These are phyloP conservation scores for Cantharis flavilabris DNA, from an alignment of 2,888 invertebrate genomes.

Conservation along the genomic window DNA sequence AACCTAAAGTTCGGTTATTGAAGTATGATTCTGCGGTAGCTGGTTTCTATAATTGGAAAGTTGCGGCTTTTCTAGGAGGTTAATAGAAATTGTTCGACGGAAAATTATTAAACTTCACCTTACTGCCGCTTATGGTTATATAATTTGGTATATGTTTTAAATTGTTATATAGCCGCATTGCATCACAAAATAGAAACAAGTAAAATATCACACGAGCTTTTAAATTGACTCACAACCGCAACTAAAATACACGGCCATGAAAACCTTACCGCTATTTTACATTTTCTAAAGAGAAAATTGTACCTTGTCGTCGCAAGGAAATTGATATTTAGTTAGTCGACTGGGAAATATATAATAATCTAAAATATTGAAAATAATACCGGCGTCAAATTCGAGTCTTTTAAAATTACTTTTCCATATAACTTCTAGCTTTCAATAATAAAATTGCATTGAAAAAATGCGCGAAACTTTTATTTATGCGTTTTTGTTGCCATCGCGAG, in stretches of 20 bases:
- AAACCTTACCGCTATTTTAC: neutral
- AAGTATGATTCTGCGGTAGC: neutral
- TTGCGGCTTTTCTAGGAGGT: neutral
- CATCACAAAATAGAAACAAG: neutral
- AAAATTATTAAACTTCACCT: neutral
- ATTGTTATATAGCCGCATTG: neutral
- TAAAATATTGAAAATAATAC: neutral
- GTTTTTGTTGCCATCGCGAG: neutral
- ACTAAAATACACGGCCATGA: neutral
- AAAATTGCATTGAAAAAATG: neutral
- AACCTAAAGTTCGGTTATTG: neutral
- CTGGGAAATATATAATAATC: neutral
- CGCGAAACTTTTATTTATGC: neutral
- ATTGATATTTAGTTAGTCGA: neutral
- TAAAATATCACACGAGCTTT: neutral
- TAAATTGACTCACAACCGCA: neutral
- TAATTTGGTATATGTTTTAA: neutral
- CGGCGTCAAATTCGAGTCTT: neutral
- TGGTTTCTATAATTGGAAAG: conserved; percentile 2
- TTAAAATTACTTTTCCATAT: neutral
- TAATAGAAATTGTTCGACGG: neutral
- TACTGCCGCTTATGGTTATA: neutral
- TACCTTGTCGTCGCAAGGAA: neutral
- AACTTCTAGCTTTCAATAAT: neutral
- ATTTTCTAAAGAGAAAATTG: neutral